Conservation (phyloP, 2,113 vertebrate genomes). For the Pangasianodon hypophthalmus region DNA sequence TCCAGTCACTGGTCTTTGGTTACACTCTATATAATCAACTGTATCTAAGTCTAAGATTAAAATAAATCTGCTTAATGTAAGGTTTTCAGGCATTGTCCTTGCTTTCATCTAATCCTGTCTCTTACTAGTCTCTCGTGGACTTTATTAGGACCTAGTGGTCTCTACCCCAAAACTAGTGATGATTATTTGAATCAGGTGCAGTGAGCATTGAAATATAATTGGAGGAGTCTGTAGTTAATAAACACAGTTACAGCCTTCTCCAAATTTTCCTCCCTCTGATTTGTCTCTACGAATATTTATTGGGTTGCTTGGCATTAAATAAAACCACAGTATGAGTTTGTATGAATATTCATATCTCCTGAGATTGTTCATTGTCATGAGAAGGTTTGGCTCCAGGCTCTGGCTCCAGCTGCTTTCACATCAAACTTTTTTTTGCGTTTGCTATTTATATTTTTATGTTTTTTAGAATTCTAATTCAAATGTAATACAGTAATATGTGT, state of each 20-base stretch:
- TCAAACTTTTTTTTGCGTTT: background rate
- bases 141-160: background rate
- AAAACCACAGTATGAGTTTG: conserved; percentile 17
- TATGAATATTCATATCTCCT: conserved; percentile 47
- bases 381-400: conserved; percentile 21
- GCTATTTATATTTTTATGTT: background rate
- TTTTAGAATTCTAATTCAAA: background rate
- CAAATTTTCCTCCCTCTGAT: background rate
- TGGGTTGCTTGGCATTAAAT: conserved; percentile 38
- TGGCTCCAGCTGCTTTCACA: conserved; percentile 32
- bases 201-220: background rate
- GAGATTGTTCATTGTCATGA: conserved; percentile 18
- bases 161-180: background rate
- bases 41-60: background rate
- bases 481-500: background rate
- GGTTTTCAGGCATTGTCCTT: background rate
- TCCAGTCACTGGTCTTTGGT: background rate
- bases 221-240: background rate
- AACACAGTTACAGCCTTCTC: background rate
- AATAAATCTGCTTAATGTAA: background rate
- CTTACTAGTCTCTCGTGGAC: background rate
- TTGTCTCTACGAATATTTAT: conserved; percentile 40
- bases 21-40: background rate
- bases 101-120: background rate
- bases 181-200: background rate